A percentile compares a stretch with the other conserved stretches of the same genome.
Evolutionary conservation across 2,888 invertebrate species (phyloP).

Genomic region (Argyra leucocephala): DNA sequence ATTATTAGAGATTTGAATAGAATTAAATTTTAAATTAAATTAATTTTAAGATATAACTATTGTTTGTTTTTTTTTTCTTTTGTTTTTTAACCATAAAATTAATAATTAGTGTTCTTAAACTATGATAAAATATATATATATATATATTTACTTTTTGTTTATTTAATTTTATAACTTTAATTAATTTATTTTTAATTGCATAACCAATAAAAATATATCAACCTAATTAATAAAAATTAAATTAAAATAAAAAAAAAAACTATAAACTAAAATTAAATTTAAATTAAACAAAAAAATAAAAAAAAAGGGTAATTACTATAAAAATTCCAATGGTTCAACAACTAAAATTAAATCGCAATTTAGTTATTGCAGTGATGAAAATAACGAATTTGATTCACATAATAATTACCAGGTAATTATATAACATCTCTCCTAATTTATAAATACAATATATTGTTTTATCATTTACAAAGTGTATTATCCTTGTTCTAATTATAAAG

Average conservation of each 20-base stretch:
- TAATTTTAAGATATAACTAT: no score
- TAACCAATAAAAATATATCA: neutral
- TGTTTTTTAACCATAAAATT: no score
- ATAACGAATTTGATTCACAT: constrained; percentile 30
- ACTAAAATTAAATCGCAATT: constrained; percentile 29
- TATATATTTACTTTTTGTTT: no score
- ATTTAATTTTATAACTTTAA: neutral
- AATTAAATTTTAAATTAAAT: no score
- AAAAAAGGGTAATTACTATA: constrained; percentile 32
- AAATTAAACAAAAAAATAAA: constrained; percentile 19
- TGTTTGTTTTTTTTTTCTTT: no score
- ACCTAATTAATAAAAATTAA: neutral
- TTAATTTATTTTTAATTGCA: constrained; percentile 1
- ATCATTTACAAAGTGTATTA: no score
- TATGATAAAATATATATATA: no score
- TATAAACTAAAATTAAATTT: neutral
- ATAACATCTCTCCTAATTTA: no score
- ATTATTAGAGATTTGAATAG: no score
- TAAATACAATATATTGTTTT: no score
- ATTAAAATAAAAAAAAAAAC: neutral
- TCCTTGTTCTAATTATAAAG: no score
- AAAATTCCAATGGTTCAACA: constrained; percentile 22
- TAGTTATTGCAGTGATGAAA: constrained; percentile 41
- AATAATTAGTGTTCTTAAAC: no score
- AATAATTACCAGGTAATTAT: constrained; percentile 20